Evolutionary conservation across 2,888 invertebrate species (phyloP), one percentile per base, ranked within the genome.

Genomic region (Hartigia nigra): DNA sequence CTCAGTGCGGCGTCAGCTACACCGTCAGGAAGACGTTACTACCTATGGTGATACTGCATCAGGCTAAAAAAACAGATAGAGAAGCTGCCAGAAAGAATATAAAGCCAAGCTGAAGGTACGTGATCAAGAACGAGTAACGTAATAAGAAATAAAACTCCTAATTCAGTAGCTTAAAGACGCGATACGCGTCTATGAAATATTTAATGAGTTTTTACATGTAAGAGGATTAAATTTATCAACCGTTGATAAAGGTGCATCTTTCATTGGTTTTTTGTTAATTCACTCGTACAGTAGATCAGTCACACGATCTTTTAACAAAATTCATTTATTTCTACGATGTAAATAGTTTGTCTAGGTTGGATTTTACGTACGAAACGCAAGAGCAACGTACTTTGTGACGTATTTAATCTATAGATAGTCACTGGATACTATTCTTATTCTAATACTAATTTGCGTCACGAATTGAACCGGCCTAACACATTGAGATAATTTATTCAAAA

Each of bases 1-100:
- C 39, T 39, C 77, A 78, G 78, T 78, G 55, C 76, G 11, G 14
- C 75, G 78, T 76, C 72, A 76, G 75, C 78, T 70, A 36, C 39
- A 39, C 72, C 78, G 72, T 70, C 78, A 72, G 72, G 55, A 74
- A 74, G 74, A 37, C 34, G 76, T 35, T 74, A 70, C 23, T 55
- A 55, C 2, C 23, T 23, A 23, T 23, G 55, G 23, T 2, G 23
- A 23, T 23, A 23, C 23, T 55, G 2, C 9, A 55, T 0, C 55
- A 55, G 55, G 5, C 2, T 23, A 23, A 55, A 55, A 55, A 55
- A 55, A 9, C 55, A 55, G 9, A 55, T 9, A 55, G 14, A 55
- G 55, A 55, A 23, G 55, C 55, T 55, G 23, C 2, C 9, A 55
- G 23, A 55, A 55, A 55, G 14, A 55, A 1, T 23, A 23, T 9